Conservation (phyloP, 2,797 vertebrate species). For the Arnoldichthys spilopterus region DNA sequence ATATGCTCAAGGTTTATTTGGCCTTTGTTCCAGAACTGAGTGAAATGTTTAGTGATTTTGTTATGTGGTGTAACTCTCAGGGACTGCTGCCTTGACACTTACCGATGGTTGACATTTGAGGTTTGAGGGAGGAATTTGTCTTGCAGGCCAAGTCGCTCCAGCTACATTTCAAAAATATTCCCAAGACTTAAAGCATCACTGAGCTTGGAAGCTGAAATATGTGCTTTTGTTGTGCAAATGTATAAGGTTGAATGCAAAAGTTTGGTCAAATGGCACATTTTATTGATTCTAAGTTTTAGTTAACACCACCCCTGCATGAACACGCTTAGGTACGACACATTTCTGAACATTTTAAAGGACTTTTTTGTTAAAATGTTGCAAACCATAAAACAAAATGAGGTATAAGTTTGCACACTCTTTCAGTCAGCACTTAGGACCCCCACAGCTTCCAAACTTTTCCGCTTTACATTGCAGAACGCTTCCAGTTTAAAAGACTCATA, state of each 20-base stretch:
- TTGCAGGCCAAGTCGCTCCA: background rate
- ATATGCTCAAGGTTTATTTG: background rate
- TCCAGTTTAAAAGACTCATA: no score
- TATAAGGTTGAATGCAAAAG: background rate
- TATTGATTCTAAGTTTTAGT: background rate
- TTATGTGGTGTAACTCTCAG: slow-evolving; percentile 44
- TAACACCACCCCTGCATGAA: no score
- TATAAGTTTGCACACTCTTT: no score
- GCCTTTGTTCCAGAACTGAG: slow-evolving; percentile 19
- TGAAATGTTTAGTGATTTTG: slow-evolving; percentile 18
- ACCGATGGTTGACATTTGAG: slow-evolving; percentile 32
- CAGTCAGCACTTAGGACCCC: no score
- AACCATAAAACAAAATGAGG: no score
- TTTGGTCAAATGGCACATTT: background rate
- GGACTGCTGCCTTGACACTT: slow-evolving; percentile 41
- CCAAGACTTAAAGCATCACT: slow-evolving; percentile 5
- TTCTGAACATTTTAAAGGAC: no score
- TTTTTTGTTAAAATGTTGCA: no score
- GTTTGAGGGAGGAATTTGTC: slow-evolving; percentile 11
- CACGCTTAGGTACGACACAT: no score
- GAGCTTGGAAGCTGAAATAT: background rate
- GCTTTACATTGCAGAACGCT: no score
- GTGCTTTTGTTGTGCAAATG: background rate
- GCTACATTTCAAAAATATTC: background rate
- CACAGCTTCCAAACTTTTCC: no score